Base-by-base conservation (phyloP, 2,888 invertebrate genomes). In the Charanyca ferruginea region DNA sequence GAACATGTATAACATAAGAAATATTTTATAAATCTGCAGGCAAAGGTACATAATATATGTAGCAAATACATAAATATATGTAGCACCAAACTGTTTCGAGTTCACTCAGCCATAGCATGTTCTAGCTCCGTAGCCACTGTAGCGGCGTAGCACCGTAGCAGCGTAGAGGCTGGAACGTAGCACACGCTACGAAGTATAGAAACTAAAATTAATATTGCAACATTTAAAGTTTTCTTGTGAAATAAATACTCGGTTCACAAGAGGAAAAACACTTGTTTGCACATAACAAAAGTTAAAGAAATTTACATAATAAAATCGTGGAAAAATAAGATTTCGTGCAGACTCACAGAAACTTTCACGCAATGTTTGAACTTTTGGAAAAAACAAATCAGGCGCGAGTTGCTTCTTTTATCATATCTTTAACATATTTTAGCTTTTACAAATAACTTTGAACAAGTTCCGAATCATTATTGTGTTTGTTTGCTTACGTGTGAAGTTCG, bases 41-140 rank as follows among this genome's bases (percentile, higher is more conserved):
- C 65, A 63, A 52, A 52, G 23, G 42, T 51, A 28, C 28, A 5
- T n/a, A n/a, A n/a, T n/a, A n/a, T n/a, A n/a, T n/a, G n/a, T n/a
- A n/a, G n/a, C n/a, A n/a, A n/a, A n/a, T n/a, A n/a, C n/a, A n/a
- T n/a, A n/a, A n/a, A n/a, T n/a, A n/a, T n/a, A 58, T 68, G 62
- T 64, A 58, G 65, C 49, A 51, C 45, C 25, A 41, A 72, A 45
- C 55, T 75, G 75, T 77, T 75, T 52, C 41, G 53, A 63, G 67
- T 70, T 84, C 76, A 83, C 66, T 79, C 78, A 81, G 65, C 66
- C 77, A 84, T 79, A 83, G 80, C 73, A 35, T 65, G 59, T 75
- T 77, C 84, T 79, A 82, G 79, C 73, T 59, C 70, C 67, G 69
- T 67, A 76, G 74, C 65, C 59, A 63, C 62, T 77, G 83, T 74